Percentiles rank a stretch among this genome's conserved stretches.
phyloP scores from a whole-genome alignment of 2,888 invertebrate species.

The Erebia epiphron region DNA sequence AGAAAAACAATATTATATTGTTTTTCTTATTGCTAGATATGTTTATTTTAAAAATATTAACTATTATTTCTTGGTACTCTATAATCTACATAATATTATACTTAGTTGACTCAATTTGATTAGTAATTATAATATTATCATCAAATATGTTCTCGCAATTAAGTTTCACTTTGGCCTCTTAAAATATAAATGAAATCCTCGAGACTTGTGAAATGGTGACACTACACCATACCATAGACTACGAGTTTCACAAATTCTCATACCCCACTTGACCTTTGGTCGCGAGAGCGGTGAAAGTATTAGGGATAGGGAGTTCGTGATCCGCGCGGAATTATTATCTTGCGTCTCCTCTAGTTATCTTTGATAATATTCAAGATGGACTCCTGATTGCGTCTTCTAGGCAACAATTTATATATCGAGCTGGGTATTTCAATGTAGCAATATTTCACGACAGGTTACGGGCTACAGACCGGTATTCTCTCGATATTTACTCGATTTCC shows the following conservation, averaged over 20 bases:
- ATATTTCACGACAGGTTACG: too few species aligned
- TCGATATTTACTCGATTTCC: too few species aligned
- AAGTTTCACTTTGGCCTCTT: background rate
- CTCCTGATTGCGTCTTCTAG: conserved; percentile 5
- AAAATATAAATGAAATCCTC: conserved; percentile 2
- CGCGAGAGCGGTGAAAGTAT: conserved; percentile 44
- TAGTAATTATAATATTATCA: too few species aligned
- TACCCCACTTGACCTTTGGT: conserved; percentile 41
- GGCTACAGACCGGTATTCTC: too few species aligned
- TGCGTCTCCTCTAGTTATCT: conserved; percentile 2
- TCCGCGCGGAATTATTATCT: conserved; percentile 22
- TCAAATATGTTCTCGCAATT: too few species aligned
- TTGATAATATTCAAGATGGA: conserved; percentile 2
- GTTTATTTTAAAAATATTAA: too few species aligned
- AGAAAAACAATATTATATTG: too few species aligned
- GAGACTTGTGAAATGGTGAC: background rate
- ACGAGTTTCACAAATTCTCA: conserved; percentile 27
- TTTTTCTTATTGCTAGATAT: too few species aligned
- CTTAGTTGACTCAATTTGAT: too few species aligned
- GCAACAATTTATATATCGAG: conserved; percentile 3
- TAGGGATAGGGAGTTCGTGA: conserved; percentile 36
- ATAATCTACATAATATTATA: too few species aligned
- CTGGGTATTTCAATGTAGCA: background rate
- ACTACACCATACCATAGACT: background rate
- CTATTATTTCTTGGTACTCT: too few species aligned